Evolutionary conservation across 30 jellyfish, hydroid and myxozoan genomes (phyloP).

Genomic region (Turritopsis dohrnii): DNA sequence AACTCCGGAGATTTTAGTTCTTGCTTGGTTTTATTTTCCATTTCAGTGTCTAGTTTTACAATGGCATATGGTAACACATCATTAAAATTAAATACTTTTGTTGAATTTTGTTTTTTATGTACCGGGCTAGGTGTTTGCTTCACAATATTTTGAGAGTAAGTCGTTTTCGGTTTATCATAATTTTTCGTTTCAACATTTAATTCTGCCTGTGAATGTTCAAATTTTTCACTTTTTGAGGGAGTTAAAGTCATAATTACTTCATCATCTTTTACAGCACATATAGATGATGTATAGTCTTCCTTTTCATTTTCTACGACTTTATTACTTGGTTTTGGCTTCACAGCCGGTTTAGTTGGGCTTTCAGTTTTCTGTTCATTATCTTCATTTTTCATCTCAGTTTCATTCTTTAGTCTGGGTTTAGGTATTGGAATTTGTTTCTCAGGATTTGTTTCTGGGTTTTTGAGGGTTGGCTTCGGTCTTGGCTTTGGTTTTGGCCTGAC

Average conservation of each 20-base stretch:
- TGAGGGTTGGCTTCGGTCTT: background rate
- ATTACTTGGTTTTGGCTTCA: background rate
- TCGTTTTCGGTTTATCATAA: background rate
- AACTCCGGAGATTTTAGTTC: background rate
- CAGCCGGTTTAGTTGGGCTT: background rate
- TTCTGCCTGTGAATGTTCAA: background rate
- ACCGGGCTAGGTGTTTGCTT: background rate
- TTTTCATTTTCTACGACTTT: background rate
- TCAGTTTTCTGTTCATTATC: background rate
- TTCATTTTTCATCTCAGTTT: background rate
- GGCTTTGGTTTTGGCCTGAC: slow-evolving; percentile 8
- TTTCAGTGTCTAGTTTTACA: background rate
- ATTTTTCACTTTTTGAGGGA: background rate
- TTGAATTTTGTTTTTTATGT: background rate
- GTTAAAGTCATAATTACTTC: background rate
- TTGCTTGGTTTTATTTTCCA: background rate
- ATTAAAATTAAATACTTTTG: background rate
- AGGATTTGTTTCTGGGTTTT: background rate
- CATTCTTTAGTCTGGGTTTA: background rate
- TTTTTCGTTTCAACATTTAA: background rate
- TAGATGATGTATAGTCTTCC: background rate
- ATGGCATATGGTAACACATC: slow-evolving; percentile 5
- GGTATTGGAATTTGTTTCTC: background rate
- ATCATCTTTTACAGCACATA: background rate
- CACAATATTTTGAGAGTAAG: too few species aligned